Evolutionary conservation across 2,113 vertebrate genomes (phyloP).

Genomic region (Pollimyrus isidori): DNA sequence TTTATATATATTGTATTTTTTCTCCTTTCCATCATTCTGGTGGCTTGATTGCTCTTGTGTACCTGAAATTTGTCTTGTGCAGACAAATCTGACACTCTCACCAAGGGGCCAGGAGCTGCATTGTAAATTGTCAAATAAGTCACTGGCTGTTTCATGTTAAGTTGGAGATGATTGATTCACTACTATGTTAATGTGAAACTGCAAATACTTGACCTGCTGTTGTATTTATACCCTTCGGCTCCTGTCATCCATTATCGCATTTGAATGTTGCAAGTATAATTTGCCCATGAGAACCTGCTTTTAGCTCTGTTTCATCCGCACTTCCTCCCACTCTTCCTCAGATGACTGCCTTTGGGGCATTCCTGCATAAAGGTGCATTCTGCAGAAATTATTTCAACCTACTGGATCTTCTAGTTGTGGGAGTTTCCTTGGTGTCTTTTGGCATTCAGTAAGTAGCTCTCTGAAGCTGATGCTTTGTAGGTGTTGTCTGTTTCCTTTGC

Average conservation of each 20-base stretch:
- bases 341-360: slow-evolving; percentile 96
- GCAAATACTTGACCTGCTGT: neutral
- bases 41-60: neutral
- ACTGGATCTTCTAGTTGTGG: slow-evolving; percentile 92
- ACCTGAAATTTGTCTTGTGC: neutral
- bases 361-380: slow-evolving; percentile 97
- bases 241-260: slow-evolving; percentile 34
- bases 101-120: slow-evolving; percentile 44
- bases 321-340: slow-evolving; percentile 43
- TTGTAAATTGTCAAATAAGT: slow-evolving; percentile 43
- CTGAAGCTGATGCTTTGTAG: neutral
- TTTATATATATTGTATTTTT: neutral
- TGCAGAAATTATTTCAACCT: slow-evolving; percentile 98
- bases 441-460: slow-evolving; percentile 87
- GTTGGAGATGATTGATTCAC: slow-evolving; percentile 55
- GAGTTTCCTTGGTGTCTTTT: slow-evolving; percentile 96
- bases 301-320: slow-evolving; percentile 20
- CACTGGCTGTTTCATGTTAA: neutral
- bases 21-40: neutral
- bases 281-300: slow-evolving; percentile 19
- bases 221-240: slow-evolving; percentile 23
- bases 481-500: neutral
- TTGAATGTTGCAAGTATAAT: slow-evolving; percentile 9
- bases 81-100: neutral
- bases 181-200: slow-evolving; percentile 64